phyloP scores from a whole-genome alignment of 37 sponge, comb jelly and placozoan species.

The Aphrocallistes beatrix region DNA sequence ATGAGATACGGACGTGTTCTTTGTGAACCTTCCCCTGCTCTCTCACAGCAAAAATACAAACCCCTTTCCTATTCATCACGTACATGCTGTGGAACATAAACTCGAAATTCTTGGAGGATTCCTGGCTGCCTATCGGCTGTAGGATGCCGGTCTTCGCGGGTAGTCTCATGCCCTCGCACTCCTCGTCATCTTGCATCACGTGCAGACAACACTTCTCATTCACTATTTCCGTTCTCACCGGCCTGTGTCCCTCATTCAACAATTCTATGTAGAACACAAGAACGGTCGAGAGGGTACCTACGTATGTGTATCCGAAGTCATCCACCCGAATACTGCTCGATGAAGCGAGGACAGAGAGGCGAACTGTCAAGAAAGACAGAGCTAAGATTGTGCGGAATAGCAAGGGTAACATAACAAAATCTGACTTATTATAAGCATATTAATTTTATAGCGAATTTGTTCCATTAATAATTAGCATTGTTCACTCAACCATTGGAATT shows the following conservation, averaged over 20 bases:
- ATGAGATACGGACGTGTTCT: neutral
- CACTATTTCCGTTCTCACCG: neutral
- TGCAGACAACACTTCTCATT: neutral
- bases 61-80: neutral
- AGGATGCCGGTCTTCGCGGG: neutral
- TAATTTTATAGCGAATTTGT: too few relatives aligned
- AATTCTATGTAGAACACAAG: slow-evolving; percentile 2
- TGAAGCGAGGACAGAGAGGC: neutral
- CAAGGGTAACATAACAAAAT: too few relatives aligned
- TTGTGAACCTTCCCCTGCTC: neutral
- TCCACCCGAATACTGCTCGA: neutral
- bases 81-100: slow-evolving; percentile 17
- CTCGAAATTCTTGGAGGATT: neutral
- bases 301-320: neutral
- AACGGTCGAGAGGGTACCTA: neutral
- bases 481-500: too few relatives aligned
- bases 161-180: neutral
- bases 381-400: too few relatives aligned
- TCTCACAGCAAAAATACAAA: neutral
- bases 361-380: neutral
- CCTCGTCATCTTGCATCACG: neutral
- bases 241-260: neutral
- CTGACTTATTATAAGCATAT: too few relatives aligned
- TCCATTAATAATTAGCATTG: too few relatives aligned
- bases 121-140: neutral